Percentiles rank a stretch among this genome's conserved stretches.
Conservation (phyloP, 2,113 vertebrate species). For the Psittacus erithacus region DNA sequence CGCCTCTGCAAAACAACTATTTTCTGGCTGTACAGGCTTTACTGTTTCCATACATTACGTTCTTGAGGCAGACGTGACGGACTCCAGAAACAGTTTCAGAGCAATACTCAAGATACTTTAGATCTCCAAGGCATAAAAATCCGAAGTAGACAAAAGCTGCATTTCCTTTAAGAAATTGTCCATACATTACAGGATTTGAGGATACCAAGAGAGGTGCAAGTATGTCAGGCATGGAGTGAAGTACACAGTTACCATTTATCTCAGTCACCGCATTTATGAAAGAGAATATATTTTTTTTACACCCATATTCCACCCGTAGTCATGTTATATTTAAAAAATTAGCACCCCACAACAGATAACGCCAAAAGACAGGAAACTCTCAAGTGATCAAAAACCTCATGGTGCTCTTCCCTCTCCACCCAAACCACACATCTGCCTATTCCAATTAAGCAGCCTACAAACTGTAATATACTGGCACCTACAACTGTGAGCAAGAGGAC, state of each 20-base stretch:
- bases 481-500: background rate
- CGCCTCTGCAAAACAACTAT: background rate
- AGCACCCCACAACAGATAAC: background rate
- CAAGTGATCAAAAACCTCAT: background rate
- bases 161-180: background rate
- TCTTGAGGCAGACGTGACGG: background rate
- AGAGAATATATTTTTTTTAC: background rate
- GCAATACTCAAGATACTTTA: background rate
- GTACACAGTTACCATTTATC: background rate
- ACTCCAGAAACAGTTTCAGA: background rate
- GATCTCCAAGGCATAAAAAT: background rate
- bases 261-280: background rate
- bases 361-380: background rate
- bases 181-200: background rate
- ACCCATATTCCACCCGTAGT: background rate
- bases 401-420: background rate
- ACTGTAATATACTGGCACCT: background rate
- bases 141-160: accelerated
- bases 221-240: background rate
- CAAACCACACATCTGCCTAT: background rate
- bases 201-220: background rate
- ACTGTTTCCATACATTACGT: background rate
- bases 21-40: background rate
- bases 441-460: background rate
- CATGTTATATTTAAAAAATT: background rate